A percentile compares a stretch with the other conserved stretches of the same genome.
These are phyloP conservation scores for Pangasius mekongensis DNA, from an alignment of 2,797 vertebrate genomes.

Conservation along the genomic window DNA sequence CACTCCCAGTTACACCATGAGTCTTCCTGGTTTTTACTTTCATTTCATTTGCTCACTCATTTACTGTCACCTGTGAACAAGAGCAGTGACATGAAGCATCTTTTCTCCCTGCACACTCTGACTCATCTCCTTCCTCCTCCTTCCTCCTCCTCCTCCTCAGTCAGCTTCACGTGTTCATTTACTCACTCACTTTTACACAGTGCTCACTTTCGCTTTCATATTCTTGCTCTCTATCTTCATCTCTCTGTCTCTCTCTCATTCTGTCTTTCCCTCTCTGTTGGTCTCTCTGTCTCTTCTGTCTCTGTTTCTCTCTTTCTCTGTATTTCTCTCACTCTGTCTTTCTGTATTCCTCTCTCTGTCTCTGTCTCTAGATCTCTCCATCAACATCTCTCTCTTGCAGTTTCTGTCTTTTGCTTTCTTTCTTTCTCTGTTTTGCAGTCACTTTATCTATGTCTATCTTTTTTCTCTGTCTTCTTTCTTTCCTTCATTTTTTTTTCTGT, in stretches of 20 bases:
- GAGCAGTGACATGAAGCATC: background rate
- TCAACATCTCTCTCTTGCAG: background rate
- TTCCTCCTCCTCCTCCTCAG: background rate
- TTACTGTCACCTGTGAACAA: background rate
- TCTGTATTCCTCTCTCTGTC: background rate
- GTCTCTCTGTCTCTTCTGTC: background rate
- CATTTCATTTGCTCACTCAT: background rate
- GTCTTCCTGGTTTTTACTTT: background rate
- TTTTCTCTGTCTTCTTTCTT: background rate
- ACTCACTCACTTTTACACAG: constrained; percentile 63
- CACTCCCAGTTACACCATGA: background rate
- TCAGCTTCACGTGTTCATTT: background rate
- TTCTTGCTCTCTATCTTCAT: background rate
- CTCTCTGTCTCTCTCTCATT: background rate
- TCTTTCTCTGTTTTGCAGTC: background rate
- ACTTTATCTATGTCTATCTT: background rate
- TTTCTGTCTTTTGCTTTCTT: background rate
- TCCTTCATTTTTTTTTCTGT: constrained; percentile 34
- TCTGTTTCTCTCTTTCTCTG: background rate
- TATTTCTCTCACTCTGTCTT: background rate
- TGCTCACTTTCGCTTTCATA: background rate
- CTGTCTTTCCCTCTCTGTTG: background rate
- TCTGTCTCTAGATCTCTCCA: background rate
- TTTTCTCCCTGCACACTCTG: background rate
- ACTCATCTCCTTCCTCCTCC: background rate